Evolutionary conservation across 2,797 vertebrate genomes (phyloP), one percentile per base, ranked within the genome.

Genomic region (Tangara arthus): DNA sequence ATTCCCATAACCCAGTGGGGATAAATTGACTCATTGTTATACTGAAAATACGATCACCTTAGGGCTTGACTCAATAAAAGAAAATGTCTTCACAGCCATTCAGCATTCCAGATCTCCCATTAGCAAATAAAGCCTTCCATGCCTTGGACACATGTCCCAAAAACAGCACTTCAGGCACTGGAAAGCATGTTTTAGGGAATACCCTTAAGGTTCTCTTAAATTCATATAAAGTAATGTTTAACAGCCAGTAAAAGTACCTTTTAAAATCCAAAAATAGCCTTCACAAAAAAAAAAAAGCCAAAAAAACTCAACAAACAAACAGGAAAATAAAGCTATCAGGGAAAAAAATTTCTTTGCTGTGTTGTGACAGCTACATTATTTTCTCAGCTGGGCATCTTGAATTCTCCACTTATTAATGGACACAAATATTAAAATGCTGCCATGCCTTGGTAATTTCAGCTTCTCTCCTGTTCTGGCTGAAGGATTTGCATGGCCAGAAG

Each of bases 31-130:
- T 94, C 53, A 64, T 65, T 95, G 68, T 70, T 92, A 35, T n/a
- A 65, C 18, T 79, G 73, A 95, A 90, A 90, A 89, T 91, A 93
- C 6, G 61, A 92, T 87, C 82, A 90, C 82, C 89, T 91, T 59
- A 84, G 87, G 89, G 60, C 64, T 92, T 91, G 44, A 72, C 34
- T 92, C 53, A 32, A n/a, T 93, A 46, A 90, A 89, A 92, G 35
- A 71, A 77, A 57, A 42, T 53, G 61, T 21, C 50, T 90, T 76
- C 32, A 11, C 32, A 92, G 64, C 56, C 70, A 41, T 91, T 92
- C 76, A 87, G 32, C 34, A 66, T 61, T 76, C 61, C 80, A 76
- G 35, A 61, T 72, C 57, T 91, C 46, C 55, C 34, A 35, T 44
- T 87, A 52, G 55, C 35, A 65, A 88, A 73, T 72, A 82, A 86